Evolutionary conservation across 1,140 invertebrate species (phyloP).

Genomic region (Ephestia elutella): DNA sequence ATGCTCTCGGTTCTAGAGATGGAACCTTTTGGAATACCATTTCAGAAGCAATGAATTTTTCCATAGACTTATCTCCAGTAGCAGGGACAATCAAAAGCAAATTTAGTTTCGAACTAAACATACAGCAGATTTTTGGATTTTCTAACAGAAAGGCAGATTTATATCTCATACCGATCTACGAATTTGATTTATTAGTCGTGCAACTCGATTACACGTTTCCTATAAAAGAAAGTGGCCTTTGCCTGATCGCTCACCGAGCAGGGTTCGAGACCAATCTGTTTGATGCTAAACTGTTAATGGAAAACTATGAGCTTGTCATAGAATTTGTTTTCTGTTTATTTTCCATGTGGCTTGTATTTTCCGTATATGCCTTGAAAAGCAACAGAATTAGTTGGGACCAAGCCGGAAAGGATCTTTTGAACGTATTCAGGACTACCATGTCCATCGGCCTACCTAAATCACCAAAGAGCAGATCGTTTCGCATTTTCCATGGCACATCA

Average conservation of each 20-base stretch:
- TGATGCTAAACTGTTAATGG: slow-evolving; percentile 38
- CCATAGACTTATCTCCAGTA: slow-evolving; percentile 43
- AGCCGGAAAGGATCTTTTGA: slow-evolving; percentile 55
- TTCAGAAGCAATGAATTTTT: slow-evolving; percentile 52
- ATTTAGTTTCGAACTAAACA: slow-evolving; percentile 49
- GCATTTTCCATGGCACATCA: slow-evolving; percentile 44
- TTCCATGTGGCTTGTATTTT: slow-evolving; percentile 53
- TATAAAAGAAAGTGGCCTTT: slow-evolving; percentile 56
- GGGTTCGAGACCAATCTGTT: slow-evolving; percentile 53
- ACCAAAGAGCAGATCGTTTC: slow-evolving; percentile 40
- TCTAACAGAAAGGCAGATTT: slow-evolving; percentile 50
- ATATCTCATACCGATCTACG: slow-evolving; percentile 51
- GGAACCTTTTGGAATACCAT: slow-evolving; percentile 57
- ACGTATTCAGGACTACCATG: slow-evolving; percentile 45
- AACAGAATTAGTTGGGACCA: slow-evolving; percentile 41
- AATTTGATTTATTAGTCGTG: slow-evolving; percentile 52
- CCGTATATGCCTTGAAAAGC: slow-evolving; percentile 39
- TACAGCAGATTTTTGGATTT: slow-evolving; percentile 49
- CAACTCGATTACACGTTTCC: slow-evolving; percentile 50
- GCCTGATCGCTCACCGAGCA: slow-evolving; percentile 50
- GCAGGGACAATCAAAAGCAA: slow-evolving; percentile 31
- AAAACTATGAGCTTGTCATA: slow-evolving; percentile 29
- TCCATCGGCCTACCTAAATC: slow-evolving; percentile 46
- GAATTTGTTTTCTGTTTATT: slow-evolving; percentile 44
- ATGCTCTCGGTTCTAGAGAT: slow-evolving; percentile 40